phyloP scores from a whole-genome alignment of 1,140 invertebrate species.

The Drosophila parvula region DNA sequence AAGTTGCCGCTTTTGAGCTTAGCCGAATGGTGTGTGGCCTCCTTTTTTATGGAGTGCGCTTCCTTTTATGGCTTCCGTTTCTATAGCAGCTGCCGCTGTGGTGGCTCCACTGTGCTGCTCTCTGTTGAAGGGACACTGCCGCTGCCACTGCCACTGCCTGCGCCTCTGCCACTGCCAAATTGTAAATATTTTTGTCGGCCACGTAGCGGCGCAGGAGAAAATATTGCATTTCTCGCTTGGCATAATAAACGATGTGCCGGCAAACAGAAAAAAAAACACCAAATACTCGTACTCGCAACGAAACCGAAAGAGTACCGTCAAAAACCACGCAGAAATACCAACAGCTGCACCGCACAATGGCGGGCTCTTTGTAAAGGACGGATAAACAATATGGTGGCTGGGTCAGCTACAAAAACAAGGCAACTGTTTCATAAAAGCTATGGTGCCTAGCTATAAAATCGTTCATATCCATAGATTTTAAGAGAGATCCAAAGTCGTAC shows the following conservation, averaged over 20 bases:
- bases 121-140: conserved; percentile 50
- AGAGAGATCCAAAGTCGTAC: background rate
- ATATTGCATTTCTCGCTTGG: conserved; percentile 81
- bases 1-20: conserved; percentile 81
- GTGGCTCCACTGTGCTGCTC: conserved; percentile 42
- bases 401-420: conserved; percentile 1
- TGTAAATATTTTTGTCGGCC: conserved; percentile 82
- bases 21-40: conserved; percentile 80
- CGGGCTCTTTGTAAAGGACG: conserved; percentile 15
- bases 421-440: conserved; percentile 20
- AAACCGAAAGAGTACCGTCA: conserved; percentile 39
- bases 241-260: conserved; percentile 79
- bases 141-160: conserved; percentile 9
- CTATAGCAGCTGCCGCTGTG: conserved; percentile 59
- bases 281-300: conserved; percentile 21
- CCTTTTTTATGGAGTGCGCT: conserved; percentile 78
- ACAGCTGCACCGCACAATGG: conserved; percentile 62
- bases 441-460: background rate
- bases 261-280: conserved; percentile 36
- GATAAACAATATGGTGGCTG: conserved; percentile 33
- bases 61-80: conserved; percentile 78
- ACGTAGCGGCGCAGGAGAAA: conserved; percentile 80
- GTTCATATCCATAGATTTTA: conserved; percentile 1
- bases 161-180: conserved; percentile 60
- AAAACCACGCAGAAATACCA: conserved; percentile 61